Base-by-base conservation (phyloP, 1,140 invertebrate genomes). In the Cydia strobilella region DNA sequence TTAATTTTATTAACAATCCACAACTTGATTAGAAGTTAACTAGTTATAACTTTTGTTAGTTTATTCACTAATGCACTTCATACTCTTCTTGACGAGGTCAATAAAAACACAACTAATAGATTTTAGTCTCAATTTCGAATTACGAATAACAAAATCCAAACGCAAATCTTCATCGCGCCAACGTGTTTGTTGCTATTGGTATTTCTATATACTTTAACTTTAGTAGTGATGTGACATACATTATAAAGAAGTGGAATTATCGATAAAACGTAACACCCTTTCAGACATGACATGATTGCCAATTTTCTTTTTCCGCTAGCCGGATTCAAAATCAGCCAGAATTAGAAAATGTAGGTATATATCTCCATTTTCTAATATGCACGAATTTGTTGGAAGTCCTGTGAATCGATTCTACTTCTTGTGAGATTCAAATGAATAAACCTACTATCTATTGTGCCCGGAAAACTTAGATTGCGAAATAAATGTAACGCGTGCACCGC, bases 11-110 rank as follows among this genome's bases (percentile, higher is more conserved):
- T 23, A 23, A 59, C 9, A 23, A 10, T 59, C 20, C 54, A 59
- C 54, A 59, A 59, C 20, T 59, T 59, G 54, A 59, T 59, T 59
- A 10, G n/a, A 51, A 59, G 54, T 59, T 23, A 59, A 59, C 54
- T 20, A 59, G 9, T 59, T n/a, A 23, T 12, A 59, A 59, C 54
- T 59, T 59, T 59, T 18, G 54, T 59, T 12, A 23, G 18, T 23
- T 20, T 51, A n/a, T 23, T 59, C 54, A 59, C 54, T 59, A 59
- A 23, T 59, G 20, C 54, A 23, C 20, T 59, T 20, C 54, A 59
- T 59, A 59, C 23, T 59, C 2, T 23, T 59, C 20, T 20, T 23
- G 54, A 23, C 12, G 1, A 23, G 2, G 51, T 54, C 51, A 54
- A 51, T n/a, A 15, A 59, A 59, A 20, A 3, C 54, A 59, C 54